Evolutionary conservation across 2,113 vertebrate species (phyloP).

Genomic region (Syngnathoides biaculeatus): DNA sequence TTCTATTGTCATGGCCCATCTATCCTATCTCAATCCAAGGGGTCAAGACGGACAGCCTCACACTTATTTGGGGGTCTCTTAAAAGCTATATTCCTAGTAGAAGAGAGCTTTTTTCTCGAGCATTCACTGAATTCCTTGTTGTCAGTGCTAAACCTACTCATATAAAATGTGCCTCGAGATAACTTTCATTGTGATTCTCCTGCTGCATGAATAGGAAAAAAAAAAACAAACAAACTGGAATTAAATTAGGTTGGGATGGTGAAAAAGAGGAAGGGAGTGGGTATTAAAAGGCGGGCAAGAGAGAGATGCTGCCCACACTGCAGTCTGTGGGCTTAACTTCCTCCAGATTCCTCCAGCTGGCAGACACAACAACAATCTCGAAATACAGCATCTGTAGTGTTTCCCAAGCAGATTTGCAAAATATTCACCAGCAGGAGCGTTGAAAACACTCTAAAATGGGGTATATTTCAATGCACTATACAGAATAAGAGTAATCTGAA

Average conservation of each 20-base stretch:
- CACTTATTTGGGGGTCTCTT: too few species aligned
- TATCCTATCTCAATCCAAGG: too few species aligned
- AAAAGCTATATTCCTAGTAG: too few species aligned
- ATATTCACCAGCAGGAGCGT: slow-evolving; percentile 19
- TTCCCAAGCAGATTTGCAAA: slow-evolving; percentile 9
- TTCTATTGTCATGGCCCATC: too few species aligned
- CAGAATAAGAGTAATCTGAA: slow-evolving; percentile 12
- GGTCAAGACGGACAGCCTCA: too few species aligned
- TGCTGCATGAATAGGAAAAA: not conserved
- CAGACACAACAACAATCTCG: slow-evolving; percentile 29
- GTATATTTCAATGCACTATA: slow-evolving; percentile 13
- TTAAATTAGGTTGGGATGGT: slow-evolving; percentile 12
- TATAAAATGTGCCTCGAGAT: not conserved
- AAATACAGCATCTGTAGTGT: slow-evolving; percentile 12
- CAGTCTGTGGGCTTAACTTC: slow-evolving; percentile 49
- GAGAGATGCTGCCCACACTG: slow-evolving; percentile 37
- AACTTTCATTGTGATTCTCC: not conserved
- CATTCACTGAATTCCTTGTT: not conserved
- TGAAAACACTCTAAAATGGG: not conserved
- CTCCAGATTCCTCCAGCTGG: slow-evolving; percentile 48
- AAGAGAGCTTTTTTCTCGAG: too few species aligned
- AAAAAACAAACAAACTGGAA: not conserved
- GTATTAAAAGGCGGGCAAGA: slow-evolving; percentile 2
- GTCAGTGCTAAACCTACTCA: not conserved
- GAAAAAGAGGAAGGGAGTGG: not conserved